A percentile compares a stretch with the other conserved stretches of the same genome.
Conservation (phyloP, 2,888 invertebrate genomes). For the Monochamus alternatus region DNA sequence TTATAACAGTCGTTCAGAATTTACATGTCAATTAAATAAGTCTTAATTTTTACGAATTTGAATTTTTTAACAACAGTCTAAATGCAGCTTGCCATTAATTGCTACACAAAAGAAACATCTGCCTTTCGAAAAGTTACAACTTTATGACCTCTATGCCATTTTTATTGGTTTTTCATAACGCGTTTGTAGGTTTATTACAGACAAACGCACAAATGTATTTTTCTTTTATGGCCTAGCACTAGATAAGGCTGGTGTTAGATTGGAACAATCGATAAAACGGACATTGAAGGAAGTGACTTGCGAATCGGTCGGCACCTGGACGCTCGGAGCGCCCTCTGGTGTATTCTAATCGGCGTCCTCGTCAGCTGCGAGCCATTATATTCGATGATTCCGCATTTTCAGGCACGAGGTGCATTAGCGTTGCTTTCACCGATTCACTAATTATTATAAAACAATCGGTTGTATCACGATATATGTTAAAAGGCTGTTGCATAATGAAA, state of each 20-base stretch:
- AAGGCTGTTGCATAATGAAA: slow-evolving; percentile 39
- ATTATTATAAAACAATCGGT: slow-evolving; percentile 55
- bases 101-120: not conserved
- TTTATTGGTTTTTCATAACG: not conserved
- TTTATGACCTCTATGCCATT: slow-evolving; percentile 2
- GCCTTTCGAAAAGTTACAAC: not conserved
- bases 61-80: not conserved
- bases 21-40: not conserved
- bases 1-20: not conserved
- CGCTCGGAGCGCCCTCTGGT: slow-evolving; percentile 54
- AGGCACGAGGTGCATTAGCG: slow-evolving; percentile 49
- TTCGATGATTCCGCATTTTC: slow-evolving; percentile 64
- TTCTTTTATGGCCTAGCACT: not conserved
- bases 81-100: not conserved
- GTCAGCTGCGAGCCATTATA: slow-evolving; percentile 65
- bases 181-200: not conserved
- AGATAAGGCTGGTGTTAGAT: slow-evolving; percentile 42
- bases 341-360: slow-evolving; percentile 60
- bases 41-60: not conserved
- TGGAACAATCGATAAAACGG: slow-evolving; percentile 51
- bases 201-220: slow-evolving; percentile 19
- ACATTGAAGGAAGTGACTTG: slow-evolving; percentile 61
- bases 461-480: slow-evolving; percentile 47
- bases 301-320: slow-evolving; percentile 61
- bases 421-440: slow-evolving; percentile 55